Conservation (phyloP, 2,113 vertebrate species). For the Pandion haliaetus region DNA sequence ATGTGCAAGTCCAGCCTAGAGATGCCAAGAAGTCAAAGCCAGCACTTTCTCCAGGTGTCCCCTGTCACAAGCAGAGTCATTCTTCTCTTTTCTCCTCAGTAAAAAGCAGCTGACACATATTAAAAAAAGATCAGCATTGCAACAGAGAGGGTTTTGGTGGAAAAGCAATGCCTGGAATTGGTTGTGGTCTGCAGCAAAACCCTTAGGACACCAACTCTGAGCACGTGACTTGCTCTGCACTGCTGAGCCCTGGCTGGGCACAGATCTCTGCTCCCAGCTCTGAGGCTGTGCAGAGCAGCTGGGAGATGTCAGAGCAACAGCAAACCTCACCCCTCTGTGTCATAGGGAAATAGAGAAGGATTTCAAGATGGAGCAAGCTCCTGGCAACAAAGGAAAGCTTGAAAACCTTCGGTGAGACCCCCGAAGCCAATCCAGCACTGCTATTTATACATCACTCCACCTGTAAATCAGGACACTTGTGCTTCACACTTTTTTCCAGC, state of each 20-base stretch:
- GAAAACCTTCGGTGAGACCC: neutral
- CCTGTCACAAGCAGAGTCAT: neutral
- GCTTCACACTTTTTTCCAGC: neutral
- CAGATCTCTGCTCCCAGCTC: neutral
- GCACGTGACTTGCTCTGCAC: neutral
- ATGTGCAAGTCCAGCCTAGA: neutral
- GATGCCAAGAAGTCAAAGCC: neutral
- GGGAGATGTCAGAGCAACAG: neutral
- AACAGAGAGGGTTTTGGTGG: neutral
- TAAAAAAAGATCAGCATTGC: neutral
- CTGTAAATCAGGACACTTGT: neutral
- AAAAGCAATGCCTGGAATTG: neutral
- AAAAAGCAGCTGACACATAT: neutral
- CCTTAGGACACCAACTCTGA: neutral
- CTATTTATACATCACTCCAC: accelerated
- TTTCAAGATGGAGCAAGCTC: neutral
- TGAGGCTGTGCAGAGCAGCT: neutral
- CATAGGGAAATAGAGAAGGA: neutral
- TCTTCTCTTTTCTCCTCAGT: neutral
- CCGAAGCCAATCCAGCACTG: neutral
- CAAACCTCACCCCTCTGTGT: neutral
- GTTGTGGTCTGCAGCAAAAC: neutral
- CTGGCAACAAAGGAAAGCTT: neutral
- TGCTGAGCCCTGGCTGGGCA: neutral
- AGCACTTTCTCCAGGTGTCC: neutral